phyloP scores from a whole-genome alignment of 2,888 invertebrate species.

The Heliconius erato region DNA sequence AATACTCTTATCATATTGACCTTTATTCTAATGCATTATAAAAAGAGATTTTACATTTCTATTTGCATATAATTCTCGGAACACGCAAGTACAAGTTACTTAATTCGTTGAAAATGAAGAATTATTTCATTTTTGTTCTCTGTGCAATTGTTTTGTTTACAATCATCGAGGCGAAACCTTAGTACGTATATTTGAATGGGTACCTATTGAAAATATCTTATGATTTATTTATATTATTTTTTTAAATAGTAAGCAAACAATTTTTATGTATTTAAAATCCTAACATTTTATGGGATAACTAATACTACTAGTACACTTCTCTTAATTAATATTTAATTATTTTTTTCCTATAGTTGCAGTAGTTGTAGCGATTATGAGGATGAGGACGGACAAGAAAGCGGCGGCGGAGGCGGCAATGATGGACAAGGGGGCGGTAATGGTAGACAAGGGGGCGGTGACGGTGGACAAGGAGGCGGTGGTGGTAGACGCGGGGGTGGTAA shows the following conservation, averaged over 20 bases:
- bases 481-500: neutral
- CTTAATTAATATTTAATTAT: neutral
- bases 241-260: too few relatives aligned
- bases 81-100: neutral
- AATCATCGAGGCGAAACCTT: constrained; percentile 6
- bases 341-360: neutral
- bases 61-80: neutral
- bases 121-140: neutral
- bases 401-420: neutral
- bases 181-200: neutral
- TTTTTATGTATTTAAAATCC: neutral
- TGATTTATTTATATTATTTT: neutral
- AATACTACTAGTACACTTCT: neutral
- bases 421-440: neutral
- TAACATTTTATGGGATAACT: too few relatives aligned
- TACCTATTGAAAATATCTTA: neutral
- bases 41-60: neutral
- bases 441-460: neutral
- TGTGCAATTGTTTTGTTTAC: neutral
- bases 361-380: neutral
- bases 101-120: constrained; percentile 1
- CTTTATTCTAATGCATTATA: neutral
- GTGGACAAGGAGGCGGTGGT: neutral
- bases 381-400: neutral
- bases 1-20: constrained; percentile 14